Percentiles rank a stretch among this genome's conserved stretches.
Evolutionary conservation across 1,140 invertebrate species (phyloP).

Genomic region (Cepaea nemoralis): DNA sequence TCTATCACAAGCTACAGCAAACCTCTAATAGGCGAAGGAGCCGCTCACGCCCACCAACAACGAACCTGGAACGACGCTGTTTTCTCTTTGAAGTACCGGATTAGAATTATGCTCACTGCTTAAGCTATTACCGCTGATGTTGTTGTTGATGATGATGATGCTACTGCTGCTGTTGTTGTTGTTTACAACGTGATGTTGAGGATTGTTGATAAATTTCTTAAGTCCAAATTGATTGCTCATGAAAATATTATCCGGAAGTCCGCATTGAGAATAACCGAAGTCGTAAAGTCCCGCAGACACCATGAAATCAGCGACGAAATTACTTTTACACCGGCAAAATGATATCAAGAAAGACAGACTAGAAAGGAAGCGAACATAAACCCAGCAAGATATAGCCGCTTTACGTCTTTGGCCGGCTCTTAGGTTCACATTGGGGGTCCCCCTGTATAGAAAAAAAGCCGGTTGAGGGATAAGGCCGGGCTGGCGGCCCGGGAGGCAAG

Average conservation of each 20-base stretch:
- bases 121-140: not conserved
- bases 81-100: not conserved
- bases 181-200: not conserved
- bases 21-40: not conserved
- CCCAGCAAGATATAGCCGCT: not conserved
- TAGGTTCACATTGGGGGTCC: not conserved
- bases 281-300: not conserved
- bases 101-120: not conserved
- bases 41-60: slow-evolving; percentile 14
- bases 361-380: not conserved
- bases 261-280: not conserved
- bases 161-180: not conserved
- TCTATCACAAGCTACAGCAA: slow-evolving; percentile 22
- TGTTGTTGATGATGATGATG: not conserved
- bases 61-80: not conserved
- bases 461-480: not conserved
- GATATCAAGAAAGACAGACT: slow-evolving; percentile 14
- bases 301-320: slow-evolving; percentile 4
- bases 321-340: slow-evolving; percentile 5
- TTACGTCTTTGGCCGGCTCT: not conserved
- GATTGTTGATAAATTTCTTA: not conserved
- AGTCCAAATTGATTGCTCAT: not conserved
- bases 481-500: no score
- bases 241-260: not conserved
- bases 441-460: not conserved